Conservation (phyloP, 2,888 invertebrate genomes). For the Drosophila leonis region DNA sequence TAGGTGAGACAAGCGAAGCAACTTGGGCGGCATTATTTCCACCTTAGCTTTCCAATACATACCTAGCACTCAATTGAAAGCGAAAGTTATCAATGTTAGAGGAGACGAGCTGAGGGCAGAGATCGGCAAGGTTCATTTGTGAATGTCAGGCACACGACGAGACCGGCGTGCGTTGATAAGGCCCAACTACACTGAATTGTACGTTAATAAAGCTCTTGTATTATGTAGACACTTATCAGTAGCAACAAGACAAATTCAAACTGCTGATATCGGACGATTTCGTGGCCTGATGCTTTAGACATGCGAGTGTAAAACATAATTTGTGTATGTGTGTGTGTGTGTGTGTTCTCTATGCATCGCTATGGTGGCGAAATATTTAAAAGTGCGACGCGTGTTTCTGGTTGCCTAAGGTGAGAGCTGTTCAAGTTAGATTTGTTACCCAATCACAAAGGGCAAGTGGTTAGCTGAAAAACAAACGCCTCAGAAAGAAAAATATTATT, state of each 20-base stretch:
- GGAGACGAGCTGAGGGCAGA: neutral
- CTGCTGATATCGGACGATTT: conserved; percentile 54
- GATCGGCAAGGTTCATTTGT: conserved; percentile 41
- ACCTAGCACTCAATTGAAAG: conserved; percentile 42
- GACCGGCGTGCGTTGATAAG: conserved; percentile 50
- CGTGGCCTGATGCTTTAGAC: conserved; percentile 40
- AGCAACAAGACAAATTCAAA: conserved; percentile 27
- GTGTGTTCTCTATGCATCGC: conserved; percentile 5
- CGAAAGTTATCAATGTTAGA: conserved; percentile 59
- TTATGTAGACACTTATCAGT: conserved; percentile 57
- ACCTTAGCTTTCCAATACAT: conserved; percentile 44
- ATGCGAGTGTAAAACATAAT: conserved; percentile 6
- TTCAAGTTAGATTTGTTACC: conserved; percentile 1
- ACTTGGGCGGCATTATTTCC: conserved; percentile 1
- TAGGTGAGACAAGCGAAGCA: conserved; percentile 41
- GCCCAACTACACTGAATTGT: conserved; percentile 21
- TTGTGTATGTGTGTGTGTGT: conserved; percentile 4
- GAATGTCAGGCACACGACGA: conserved; percentile 25
- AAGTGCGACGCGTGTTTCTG: conserved; percentile 27
- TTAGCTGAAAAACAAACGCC: conserved; percentile 6
- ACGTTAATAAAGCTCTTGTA: conserved; percentile 32
- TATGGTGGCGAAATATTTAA: conserved; percentile 22
- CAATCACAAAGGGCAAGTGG: conserved; percentile 19
- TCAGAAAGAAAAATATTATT: neutral
- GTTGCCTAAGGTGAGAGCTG: conserved; percentile 10